Evolutionary conservation across 2,888 invertebrate genomes (phyloP), one percentile per base, ranked within the genome.

Genomic region (Timandra comae): DNA sequence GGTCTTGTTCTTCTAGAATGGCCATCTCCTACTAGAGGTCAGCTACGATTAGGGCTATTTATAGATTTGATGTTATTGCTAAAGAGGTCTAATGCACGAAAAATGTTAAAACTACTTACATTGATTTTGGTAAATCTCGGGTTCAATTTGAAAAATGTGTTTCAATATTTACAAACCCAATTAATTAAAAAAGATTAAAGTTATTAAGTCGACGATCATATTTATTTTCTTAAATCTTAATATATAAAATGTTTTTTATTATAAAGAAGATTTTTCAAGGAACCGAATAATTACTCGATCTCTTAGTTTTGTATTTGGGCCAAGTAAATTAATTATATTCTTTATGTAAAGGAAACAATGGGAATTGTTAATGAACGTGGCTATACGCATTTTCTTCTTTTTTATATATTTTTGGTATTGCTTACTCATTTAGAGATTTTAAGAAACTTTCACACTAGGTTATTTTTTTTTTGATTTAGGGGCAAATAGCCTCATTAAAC

Each of bases 301-400:
- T n/a, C 22, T 48, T n/a, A 43, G 39, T 56, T 61, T 59, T 52
- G 46, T 57, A 59, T 64, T 57, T 56, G 52, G 58, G 63, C 41
- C 62, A 53, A 67, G 67, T 63, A 60, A 75, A 72, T 73, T 73
- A 73, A 75, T 75, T 72, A 72, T 71, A 64, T 69, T 63, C 60
- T 74, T 73, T 70, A 66, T 66, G 52, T 52, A 53, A 63, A 52
- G 50, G 63, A 67, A 75, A 74, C 74, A 75, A 73, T 72, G 59
- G 53, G 66, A 74, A 73, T 73, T 69, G 73, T 71, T 72, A 74
- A 75, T 73, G 73, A 72, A 60, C 57, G 55, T 52, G 59, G 63
- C 55, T 50, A 59, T 61, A 61, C 57, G 31, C 49, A 46, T 64
- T 68, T 48, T 49, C 55, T 58, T n/a, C n/a, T n/a, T 56, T 63